Percentiles rank a stretch among this genome's conserved stretches.
Conservation (phyloP, 2,113 vertebrate genomes). For the Indri indri region DNA sequence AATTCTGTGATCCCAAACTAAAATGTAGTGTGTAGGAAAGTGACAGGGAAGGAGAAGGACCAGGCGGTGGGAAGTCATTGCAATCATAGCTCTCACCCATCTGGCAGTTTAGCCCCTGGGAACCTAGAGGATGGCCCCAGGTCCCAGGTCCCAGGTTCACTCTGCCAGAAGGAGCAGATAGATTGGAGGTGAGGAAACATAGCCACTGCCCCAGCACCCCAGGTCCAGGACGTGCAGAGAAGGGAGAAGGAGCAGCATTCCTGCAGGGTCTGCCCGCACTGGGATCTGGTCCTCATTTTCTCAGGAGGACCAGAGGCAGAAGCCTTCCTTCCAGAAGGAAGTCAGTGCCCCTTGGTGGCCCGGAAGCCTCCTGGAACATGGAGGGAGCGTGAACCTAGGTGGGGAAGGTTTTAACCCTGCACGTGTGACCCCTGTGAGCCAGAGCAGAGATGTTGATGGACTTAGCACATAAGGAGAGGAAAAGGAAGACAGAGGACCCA, state of each 20-base stretch:
- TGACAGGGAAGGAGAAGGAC: background rate
- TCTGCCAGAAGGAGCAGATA: background rate
- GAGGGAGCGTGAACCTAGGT: background rate
- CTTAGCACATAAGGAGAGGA: background rate
- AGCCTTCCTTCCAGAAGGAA: constrained; percentile 8
- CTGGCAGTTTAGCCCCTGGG: background rate
- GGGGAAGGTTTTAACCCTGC: background rate
- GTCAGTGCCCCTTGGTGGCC: background rate
- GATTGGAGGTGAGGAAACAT: background rate
- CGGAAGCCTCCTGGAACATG: background rate
- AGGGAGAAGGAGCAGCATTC: background rate
- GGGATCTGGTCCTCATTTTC: background rate
- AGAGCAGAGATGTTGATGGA: background rate
- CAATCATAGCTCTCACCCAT: background rate
- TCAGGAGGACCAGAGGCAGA: background rate
- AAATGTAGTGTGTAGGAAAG: background rate
- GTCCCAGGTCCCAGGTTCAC: background rate
- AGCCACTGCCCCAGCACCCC: background rate
- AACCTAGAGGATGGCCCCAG: background rate
- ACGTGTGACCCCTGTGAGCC: background rate
- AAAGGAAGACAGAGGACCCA: background rate
- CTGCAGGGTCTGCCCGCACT: background rate
- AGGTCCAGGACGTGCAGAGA: background rate
- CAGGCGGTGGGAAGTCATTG: background rate
- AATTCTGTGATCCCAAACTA: background rate